Evolutionary conservation across 2,797 vertebrate genomes (phyloP).

Genomic region (Emydoidea blandingii): DNA sequence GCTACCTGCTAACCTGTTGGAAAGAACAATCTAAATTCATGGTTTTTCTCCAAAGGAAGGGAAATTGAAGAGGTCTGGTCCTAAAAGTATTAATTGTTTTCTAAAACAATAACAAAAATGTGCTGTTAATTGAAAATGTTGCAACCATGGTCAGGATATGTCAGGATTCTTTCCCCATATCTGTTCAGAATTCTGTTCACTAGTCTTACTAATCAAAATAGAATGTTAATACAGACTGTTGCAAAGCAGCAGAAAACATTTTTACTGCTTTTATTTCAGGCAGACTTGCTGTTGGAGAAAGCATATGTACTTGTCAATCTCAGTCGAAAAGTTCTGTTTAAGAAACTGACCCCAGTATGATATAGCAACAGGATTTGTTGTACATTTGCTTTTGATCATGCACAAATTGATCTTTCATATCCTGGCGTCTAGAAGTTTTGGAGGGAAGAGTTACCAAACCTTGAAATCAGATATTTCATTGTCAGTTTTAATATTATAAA

Average conservation of each 20-base stretch:
- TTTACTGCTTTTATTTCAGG: background rate
- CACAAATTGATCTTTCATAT: background rate
- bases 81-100: background rate
- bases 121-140: background rate
- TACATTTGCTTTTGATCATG: background rate
- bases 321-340: background rate
- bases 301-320: background rate
- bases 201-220: background rate
- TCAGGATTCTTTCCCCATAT: background rate
- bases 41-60: background rate
- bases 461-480: background rate
- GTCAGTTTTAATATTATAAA: background rate
- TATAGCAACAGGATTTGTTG: background rate
- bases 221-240: background rate
- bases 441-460: background rate
- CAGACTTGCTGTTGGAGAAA: background rate
- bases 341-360: background rate
- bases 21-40: background rate
- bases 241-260: background rate
- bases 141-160: background rate
- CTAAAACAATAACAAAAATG: background rate
- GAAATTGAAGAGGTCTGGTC: accelerated
- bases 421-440: background rate
- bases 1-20: background rate
- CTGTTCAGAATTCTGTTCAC: background rate